Evolutionary conservation across 2,113 vertebrate genomes (phyloP), one percentile per base, ranked within the genome.

Genomic region (Bambusicola thoracicus): DNA sequence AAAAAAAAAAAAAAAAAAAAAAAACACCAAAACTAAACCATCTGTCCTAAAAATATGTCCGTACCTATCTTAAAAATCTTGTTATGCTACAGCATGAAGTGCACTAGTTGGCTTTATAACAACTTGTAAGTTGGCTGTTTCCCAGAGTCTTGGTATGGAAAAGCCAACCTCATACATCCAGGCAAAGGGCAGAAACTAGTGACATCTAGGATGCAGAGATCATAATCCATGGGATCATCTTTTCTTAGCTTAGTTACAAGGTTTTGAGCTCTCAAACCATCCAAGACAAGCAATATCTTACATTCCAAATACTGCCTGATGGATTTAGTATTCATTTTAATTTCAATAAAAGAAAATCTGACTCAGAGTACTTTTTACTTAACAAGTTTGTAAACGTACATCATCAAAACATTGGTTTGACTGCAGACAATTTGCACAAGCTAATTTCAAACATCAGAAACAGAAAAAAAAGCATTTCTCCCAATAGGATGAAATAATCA

Each of bases 401-500:
- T 61, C 73, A 49, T 14, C 36, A 77, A 63, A 86, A 61, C 1
- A 0, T 2, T 32, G 21, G 38, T 51, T 69, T 53, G 22, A 63
- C 34, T 44, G 27, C 16, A 77, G 68, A 66, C 16, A 36, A 9
- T 75, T 53, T 13, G 0, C 43, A 62, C 20, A 43, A 69, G 21
- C 6, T 48, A 27, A 62, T 40, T 15, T 34, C 10, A 62, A 88
- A 86, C 79, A 49, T 10, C 27, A 68, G 48, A 44, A 90, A 36
- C 2, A 1, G 27, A 59, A 62, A 18, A 40, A 67, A 11, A 0
- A 80, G 0, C 30, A 75, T 36, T 85, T 65, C 8, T 6, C 13
- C n/a, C 11, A 24, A 8, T 78, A 3, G 5, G 59, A 48, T 19
- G 66, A 74, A 96, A 95, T 29, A 38, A 43, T 68, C 80, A 97